Conservation (phyloP, 1,140 invertebrate species). For the Hyposmocoma kahamanoa region DNA sequence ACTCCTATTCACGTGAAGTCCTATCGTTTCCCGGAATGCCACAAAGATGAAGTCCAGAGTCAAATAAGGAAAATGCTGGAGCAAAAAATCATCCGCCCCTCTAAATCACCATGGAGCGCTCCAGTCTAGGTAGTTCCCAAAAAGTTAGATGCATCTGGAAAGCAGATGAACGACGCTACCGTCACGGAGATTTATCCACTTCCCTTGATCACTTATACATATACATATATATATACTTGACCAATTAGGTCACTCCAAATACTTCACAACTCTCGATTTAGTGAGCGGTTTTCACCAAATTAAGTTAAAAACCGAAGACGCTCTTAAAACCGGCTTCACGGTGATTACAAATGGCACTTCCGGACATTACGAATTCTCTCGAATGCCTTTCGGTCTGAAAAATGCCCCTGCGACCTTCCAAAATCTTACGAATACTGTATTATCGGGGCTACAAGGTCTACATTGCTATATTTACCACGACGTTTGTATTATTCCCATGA, state of each 20-base stretch:
- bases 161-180: conserved; percentile 4
- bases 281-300: background rate
- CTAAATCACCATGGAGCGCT: conserved; percentile 1
- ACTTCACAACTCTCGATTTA: background rate
- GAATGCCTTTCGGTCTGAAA: conserved; percentile 55
- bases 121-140: conserved; percentile 7
- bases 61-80: conserved; percentile 7
- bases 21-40: conserved; percentile 23
- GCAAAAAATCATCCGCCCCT: background rate
- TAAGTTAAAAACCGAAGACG: background rate
- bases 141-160: conserved; percentile 6
- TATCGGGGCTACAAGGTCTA: conserved; percentile 27
- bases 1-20: conserved; percentile 21
- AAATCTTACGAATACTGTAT: conserved; percentile 46
- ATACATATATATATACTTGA: too few relatives aligned
- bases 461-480: conserved; percentile 42
- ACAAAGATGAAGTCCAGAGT: conserved; percentile 9
- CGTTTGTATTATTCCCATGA: conserved; percentile 24
- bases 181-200: background rate
- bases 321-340: background rate
- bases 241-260: background rate
- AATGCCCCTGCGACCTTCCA: conserved; percentile 60
- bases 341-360: conserved; percentile 11
- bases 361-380: conserved; percentile 46
- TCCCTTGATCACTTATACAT: background rate